These are phyloP conservation scores for Alcedo quadribrachys DNA, from an alignment of 2,797 vertebrate species.

Conservation along the genomic window DNA sequence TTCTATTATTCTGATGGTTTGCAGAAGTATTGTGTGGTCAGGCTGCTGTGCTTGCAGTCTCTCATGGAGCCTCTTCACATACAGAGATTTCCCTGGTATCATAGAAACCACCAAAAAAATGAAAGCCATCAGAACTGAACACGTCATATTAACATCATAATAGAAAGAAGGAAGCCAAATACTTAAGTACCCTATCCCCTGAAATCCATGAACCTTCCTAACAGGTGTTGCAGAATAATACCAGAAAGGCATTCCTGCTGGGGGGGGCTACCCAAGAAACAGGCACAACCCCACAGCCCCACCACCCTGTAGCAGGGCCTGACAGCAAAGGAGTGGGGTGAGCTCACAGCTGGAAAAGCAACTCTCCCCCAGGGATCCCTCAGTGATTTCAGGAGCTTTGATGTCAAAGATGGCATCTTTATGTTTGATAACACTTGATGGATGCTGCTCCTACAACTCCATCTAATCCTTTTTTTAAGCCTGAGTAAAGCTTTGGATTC, in stretches of 20 bases:
- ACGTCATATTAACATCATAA: neutral
- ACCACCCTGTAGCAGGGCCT: too few relatives aligned
- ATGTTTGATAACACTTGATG: neutral
- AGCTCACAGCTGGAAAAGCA: neutral
- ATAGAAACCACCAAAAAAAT: neutral
- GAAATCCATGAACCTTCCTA: neutral
- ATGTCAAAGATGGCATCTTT: neutral
- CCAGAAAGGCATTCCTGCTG: neutral
- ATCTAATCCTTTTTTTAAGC: neutral
- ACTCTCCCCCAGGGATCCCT: neutral
- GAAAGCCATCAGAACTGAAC: neutral
- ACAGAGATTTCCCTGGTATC: constrained; percentile 91
- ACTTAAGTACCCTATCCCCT: neutral
- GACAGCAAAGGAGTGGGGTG: neutral
- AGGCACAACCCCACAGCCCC: too few relatives aligned
- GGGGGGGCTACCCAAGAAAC: neutral
- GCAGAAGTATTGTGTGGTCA: constrained; percentile 63
- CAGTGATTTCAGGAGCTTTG: neutral
- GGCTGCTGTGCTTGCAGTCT: constrained; percentile 72
- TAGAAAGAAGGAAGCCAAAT: neutral
- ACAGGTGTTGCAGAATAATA: neutral
- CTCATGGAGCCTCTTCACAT: constrained; percentile 85
- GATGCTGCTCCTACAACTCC: neutral
- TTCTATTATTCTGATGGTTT: constrained; percentile 87
- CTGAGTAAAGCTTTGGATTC: neutral